Percentiles rank a stretch among this genome's conserved stretches.
phyloP scores from a whole-genome alignment of 2,888 invertebrate genomes.

The Xanthorhoe spadicearia region DNA sequence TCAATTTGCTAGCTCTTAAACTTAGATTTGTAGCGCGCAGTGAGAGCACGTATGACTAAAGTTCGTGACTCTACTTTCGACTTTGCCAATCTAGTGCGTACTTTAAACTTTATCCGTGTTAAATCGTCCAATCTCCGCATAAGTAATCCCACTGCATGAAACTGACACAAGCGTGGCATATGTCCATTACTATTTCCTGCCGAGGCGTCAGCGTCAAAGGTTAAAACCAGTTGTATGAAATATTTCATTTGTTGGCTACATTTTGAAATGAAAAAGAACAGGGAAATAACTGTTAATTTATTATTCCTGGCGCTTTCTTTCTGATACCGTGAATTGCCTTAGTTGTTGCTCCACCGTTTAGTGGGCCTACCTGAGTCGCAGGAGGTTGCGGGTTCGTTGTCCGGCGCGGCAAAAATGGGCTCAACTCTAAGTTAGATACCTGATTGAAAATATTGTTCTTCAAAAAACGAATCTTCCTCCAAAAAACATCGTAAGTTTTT shows the following conservation, averaged over 20 bases:
- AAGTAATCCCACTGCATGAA: conserved; percentile 10
- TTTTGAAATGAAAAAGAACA: background rate
- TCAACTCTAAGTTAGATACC: background rate
- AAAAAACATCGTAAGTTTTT: too few species aligned
- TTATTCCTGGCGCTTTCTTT: background rate
- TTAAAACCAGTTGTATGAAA: conserved; percentile 34
- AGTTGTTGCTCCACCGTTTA: too few species aligned
- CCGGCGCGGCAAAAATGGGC: too few species aligned
- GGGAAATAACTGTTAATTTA: background rate
- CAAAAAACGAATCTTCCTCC: background rate
- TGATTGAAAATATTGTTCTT: background rate
- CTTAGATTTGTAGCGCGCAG: too few species aligned
- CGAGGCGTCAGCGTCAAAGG: conserved; percentile 22
- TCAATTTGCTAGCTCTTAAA: too few species aligned
- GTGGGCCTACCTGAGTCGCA: too few species aligned
- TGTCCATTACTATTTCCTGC: conserved; percentile 29
- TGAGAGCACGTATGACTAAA: too few species aligned
- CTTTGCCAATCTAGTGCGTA: background rate
- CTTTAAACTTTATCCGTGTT: background rate
- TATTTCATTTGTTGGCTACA: conserved; percentile 21
- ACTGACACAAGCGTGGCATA: conserved; percentile 29
- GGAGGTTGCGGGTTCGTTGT: too few species aligned
- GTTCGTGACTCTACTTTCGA: background rate
- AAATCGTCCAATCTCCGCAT: background rate
- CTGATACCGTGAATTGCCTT: background rate